Evolutionary conservation across 2,797 vertebrate genomes (phyloP).

Genomic region (Sebastes diploproa): DNA sequence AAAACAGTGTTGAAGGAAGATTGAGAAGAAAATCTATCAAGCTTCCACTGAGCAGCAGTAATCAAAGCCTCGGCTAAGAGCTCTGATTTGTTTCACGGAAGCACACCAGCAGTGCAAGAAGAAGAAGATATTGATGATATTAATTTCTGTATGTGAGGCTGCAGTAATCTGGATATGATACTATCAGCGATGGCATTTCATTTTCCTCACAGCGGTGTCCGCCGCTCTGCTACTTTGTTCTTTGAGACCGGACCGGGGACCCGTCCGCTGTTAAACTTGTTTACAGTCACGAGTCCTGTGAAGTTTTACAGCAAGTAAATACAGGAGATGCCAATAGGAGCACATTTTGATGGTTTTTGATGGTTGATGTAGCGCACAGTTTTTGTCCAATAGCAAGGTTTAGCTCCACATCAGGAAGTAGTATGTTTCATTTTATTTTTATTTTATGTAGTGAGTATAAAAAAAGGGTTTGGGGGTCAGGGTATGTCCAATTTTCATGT

Average conservation of each 20-base stretch:
- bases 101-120: not conserved
- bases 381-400: not conserved
- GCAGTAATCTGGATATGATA: not conserved
- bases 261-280: no score
- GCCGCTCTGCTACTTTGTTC: not conserved
- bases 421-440: no score
- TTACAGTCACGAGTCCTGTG: not conserved
- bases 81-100: slow-evolving; percentile 1
- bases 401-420: not conserved
- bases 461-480: no score
- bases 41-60: not conserved
- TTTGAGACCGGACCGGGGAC: not conserved
- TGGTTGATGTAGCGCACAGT: not conserved
- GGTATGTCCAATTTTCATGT: no score
- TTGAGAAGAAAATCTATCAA: slow-evolving; percentile 14
- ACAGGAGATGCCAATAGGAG: not conserved
- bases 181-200: not conserved
- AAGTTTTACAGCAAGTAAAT: not conserved
- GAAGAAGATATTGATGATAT: slow-evolving; percentile 2
- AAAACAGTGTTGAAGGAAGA: not conserved
- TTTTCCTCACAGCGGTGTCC: not conserved
- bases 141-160: not conserved
- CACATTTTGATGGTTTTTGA: not conserved
- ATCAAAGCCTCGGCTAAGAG: not conserved
- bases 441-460: no score